Percentiles rank a stretch among this genome's conserved stretches.
Evolutionary conservation across 2,113 vertebrate genomes (phyloP).

Genomic region (Cryptomyrus ogoouensis): DNA sequence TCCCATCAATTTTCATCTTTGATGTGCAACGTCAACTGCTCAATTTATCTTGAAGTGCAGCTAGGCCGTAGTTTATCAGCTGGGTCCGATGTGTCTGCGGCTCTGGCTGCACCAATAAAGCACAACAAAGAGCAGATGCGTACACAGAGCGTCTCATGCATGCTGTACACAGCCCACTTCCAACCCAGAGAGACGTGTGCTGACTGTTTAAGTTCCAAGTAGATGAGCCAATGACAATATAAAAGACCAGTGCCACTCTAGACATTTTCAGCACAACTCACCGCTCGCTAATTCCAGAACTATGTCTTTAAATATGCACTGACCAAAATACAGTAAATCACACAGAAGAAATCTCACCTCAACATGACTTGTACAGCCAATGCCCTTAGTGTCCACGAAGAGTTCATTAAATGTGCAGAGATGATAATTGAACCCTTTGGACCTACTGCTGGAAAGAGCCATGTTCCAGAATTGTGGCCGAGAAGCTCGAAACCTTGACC

Average conservation of each 20-base stretch:
- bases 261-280: not conserved
- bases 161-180: not conserved
- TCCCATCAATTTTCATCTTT: not conserved
- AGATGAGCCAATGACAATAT: not conserved
- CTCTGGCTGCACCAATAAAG: not conserved
- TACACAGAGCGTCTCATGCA: not conserved
- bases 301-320: slow-evolving; percentile 5
- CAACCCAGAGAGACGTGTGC: not conserved
- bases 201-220: not conserved
- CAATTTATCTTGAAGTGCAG: not conserved
- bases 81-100: not conserved
- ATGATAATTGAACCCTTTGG: not conserved
- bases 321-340: not conserved
- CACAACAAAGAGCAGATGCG: not conserved
- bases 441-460: slow-evolving; percentile 10
- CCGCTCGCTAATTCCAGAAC: not conserved
- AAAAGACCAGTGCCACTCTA: not conserved
- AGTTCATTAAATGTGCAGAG: not conserved
- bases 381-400: not conserved
- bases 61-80: not conserved
- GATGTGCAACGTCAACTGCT: not conserved
- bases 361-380: not conserved
- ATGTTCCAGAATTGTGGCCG: slow-evolving; percentile 22
- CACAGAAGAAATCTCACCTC: not conserved
- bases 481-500: not conserved